These are phyloP conservation scores for Anser cygnoides DNA, from an alignment of 2,113 vertebrate species.

Conservation along the genomic window DNA sequence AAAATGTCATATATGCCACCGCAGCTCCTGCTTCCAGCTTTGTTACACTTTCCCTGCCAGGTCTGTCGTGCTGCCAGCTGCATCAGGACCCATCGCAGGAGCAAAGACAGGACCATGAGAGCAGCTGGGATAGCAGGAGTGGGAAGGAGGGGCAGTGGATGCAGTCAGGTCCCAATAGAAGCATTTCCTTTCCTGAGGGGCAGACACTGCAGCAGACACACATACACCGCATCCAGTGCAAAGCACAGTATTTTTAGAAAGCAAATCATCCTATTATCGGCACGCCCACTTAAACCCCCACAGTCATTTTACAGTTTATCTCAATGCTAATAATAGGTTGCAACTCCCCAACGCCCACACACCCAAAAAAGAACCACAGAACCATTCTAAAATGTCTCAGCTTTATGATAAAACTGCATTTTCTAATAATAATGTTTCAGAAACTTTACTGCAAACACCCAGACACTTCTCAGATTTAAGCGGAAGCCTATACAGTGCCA, in stretches of 20 bases:
- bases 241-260: slow-evolving; percentile 5
- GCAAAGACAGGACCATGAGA: not conserved
- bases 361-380: not conserved
- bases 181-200: not conserved
- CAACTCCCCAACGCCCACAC: not conserved
- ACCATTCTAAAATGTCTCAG: not conserved
- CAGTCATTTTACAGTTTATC: slow-evolving; percentile 2
- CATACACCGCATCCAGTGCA: not conserved
- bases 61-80: not conserved
- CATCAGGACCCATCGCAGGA: not conserved
- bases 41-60: not conserved
- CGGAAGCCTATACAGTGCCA: not conserved
- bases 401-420: not conserved
- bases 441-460: not conserved
- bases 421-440: not conserved
- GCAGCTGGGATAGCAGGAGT: not conserved
- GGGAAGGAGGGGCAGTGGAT: not conserved
- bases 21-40: not conserved
- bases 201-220: not conserved
- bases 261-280: not conserved
- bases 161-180: not conserved
- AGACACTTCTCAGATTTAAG: not conserved
- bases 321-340: slow-evolving; percentile 5
- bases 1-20: not conserved
- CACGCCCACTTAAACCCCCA: not conserved